Evolutionary conservation across 2,797 vertebrate genomes (phyloP).

Genomic region (Platalea minor): DNA sequence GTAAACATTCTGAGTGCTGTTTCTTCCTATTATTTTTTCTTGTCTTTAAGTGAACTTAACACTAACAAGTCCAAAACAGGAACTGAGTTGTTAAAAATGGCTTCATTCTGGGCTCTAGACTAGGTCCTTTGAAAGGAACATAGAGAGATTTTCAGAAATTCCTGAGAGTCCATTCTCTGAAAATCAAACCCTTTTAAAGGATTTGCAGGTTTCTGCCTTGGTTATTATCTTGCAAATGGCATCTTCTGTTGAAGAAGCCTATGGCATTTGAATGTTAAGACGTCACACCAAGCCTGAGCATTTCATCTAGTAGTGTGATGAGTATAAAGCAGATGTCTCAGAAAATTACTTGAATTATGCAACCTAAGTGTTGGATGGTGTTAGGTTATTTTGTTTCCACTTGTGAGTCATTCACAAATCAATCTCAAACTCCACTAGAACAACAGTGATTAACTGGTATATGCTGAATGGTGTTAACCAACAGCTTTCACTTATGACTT

Average conservation of each 20-base stretch:
- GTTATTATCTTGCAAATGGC: background rate
- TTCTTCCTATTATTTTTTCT: background rate
- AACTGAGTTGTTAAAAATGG: background rate
- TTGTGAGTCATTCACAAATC: background rate
- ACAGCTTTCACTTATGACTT: background rate
- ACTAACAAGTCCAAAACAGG: background rate
- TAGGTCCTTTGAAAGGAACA: background rate
- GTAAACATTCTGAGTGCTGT: background rate
- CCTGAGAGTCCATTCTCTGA: background rate
- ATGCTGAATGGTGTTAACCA: background rate
- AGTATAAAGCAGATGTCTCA: background rate
- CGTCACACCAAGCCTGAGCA: background rate
- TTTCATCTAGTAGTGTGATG: background rate
- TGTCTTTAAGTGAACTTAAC: background rate
- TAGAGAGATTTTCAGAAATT: background rate
- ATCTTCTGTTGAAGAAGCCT: background rate
- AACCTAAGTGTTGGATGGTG: background rate
- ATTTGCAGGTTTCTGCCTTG: background rate
- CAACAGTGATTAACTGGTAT: background rate
- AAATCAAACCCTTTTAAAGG: background rate
- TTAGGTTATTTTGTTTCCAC: background rate
- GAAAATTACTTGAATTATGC: constrained; percentile 1
- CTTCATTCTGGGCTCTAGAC: background rate
- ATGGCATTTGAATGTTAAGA: background rate
- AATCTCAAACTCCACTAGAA: background rate